Percentiles rank a stretch among this genome's conserved stretches.
Conservation (phyloP, 92 coral and sea anemone species). For the Paramuricea clavata region DNA sequence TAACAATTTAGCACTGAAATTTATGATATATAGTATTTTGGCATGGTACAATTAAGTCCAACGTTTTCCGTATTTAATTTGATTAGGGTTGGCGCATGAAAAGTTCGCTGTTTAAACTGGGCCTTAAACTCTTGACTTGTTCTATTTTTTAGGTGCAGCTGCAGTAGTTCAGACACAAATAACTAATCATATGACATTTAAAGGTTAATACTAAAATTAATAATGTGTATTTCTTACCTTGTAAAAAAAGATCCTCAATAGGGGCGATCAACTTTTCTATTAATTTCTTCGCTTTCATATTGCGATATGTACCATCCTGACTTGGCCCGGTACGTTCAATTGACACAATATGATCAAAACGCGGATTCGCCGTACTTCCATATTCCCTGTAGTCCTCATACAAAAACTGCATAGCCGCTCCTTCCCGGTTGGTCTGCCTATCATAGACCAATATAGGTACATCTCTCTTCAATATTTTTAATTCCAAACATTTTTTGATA, state of each 20-base stretch:
- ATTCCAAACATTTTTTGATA: constrained; percentile 50
- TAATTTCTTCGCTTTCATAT: constrained; percentile 62
- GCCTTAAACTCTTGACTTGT: no score
- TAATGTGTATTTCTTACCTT: constrained; percentile 73
- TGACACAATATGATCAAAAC: constrained; percentile 85
- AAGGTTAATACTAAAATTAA: no score
- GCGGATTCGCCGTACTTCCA: constrained; percentile 57
- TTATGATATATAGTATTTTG: no score
- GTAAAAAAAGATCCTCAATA: constrained; percentile 87
- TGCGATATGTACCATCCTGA: constrained; percentile 70
- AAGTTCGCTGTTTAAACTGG: no score
- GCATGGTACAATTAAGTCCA: no score
- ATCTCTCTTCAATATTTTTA: constrained; percentile 50
- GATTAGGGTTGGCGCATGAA: no score
- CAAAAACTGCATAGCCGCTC: constrained; percentile 76
- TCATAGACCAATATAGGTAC: constrained; percentile 73
- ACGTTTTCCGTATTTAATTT: no score
- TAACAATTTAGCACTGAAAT: no score
- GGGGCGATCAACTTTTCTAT: constrained; percentile 48
- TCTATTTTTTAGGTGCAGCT: no score
- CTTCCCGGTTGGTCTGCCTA: constrained; percentile 44
- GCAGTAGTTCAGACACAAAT: no score
- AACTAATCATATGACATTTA: no score
- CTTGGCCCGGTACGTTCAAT: constrained; percentile 82
- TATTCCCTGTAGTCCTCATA: no score